phyloP scores from a whole-genome alignment of 2,797 vertebrate genomes.

The Tenualosa ilisha region DNA sequence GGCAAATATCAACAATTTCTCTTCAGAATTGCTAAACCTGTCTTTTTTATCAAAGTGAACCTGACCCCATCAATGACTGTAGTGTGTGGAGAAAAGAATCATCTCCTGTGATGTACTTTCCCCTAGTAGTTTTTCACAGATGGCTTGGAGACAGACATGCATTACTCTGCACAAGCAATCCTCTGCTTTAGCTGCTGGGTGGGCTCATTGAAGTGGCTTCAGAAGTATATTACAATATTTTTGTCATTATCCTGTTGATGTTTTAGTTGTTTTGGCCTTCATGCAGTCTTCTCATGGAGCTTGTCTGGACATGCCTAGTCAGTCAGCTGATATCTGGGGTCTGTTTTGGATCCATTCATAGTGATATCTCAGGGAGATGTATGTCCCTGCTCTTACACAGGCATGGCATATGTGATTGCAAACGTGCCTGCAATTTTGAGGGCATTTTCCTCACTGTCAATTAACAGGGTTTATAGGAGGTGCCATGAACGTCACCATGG shows the following conservation, averaged over 20 bases:
- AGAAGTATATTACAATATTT: no score
- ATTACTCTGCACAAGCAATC: not conserved
- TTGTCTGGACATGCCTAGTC: not conserved
- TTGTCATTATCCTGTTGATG: no score
- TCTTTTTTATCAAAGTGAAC: not conserved
- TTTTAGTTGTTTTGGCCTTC: no score
- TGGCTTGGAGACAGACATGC: not conserved
- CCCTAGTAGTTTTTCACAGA: not conserved
- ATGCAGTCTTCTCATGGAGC: not conserved
- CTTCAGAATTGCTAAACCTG: no score
- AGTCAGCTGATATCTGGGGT: not conserved
- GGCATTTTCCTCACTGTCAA: slow-evolving; percentile 58
- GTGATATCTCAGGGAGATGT: not conserved
- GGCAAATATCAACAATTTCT: no score
- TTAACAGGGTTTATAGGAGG: slow-evolving; percentile 60
- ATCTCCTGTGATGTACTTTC: not conserved
- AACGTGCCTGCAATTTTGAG: slow-evolving; percentile 54
- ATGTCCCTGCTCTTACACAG: not conserved
- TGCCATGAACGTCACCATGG: slow-evolving; percentile 58
- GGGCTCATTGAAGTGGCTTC: no score
- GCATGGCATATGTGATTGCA: slow-evolving; percentile 36
- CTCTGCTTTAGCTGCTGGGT: not conserved
- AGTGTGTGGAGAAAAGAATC: not conserved
- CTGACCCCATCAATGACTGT: not conserved
- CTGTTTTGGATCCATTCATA: not conserved